phyloP scores from a whole-genome alignment of 2,113 vertebrate genomes.

The Panthera uncia region DNA sequence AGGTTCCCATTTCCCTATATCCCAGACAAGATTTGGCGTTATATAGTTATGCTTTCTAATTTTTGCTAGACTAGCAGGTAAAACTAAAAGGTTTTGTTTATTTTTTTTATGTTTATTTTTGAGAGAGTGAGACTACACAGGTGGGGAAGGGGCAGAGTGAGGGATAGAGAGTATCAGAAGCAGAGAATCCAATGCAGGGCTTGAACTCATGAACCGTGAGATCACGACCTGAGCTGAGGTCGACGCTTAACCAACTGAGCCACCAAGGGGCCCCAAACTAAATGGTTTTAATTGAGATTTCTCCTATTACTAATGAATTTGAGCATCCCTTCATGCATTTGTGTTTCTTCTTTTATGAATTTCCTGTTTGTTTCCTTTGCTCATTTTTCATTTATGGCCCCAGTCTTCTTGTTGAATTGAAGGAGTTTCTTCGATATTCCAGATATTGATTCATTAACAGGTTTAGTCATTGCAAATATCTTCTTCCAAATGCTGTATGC shows the following conservation, averaged over 20 bases:
- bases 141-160: too few relatives aligned
- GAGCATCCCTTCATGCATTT: neutral
- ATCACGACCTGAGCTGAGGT: too few relatives aligned
- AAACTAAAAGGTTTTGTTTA: neutral
- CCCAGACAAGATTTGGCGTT: neutral
- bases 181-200: too few relatives aligned
- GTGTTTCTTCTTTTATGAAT: neutral
- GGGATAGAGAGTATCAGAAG: too few relatives aligned
- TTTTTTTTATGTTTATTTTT: too few relatives aligned
- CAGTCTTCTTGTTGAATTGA: neutral
- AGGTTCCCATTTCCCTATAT: neutral
- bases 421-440: neutral
- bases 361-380: conserved; percentile 8
- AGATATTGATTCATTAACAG: neutral
- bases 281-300: neutral
- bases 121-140: too few relatives aligned
- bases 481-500: neutral
- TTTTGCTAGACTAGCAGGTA: neutral
- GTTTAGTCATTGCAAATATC: conserved; percentile 1
- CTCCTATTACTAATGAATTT: conserved; percentile 10
- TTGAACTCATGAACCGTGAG: too few relatives aligned
- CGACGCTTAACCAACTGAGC: too few relatives aligned
- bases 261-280: too few relatives aligned
- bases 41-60: neutral
- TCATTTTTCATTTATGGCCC: neutral